A percentile compares a stretch with the other conserved stretches of the same genome.
Conservation (phyloP, 2,888 invertebrate genomes). For the Oscheius sp. region DNA sequence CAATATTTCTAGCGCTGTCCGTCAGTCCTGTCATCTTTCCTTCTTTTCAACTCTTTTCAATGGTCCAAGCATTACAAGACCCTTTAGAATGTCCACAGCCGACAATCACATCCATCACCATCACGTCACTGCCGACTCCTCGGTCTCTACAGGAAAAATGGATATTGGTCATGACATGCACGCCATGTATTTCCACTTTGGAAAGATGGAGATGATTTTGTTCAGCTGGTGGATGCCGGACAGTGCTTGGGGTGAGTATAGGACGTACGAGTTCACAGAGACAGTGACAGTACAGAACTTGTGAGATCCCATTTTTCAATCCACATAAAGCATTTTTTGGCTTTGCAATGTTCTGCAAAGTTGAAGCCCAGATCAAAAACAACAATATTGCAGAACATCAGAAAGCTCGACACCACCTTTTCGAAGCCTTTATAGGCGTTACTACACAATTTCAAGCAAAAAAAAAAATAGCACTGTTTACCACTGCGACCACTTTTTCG, state of each 20-base stretch:
- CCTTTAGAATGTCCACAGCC: slow-evolving; percentile 15
- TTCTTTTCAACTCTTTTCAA: not conserved
- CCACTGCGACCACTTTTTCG: too few relatives aligned
- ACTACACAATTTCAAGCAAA: too few relatives aligned
- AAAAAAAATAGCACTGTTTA: too few relatives aligned
- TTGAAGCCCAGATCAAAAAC: too few relatives aligned
- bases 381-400: too few relatives aligned
- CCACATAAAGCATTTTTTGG: too few relatives aligned
- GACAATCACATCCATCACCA: slow-evolving; percentile 25
- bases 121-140: slow-evolving; percentile 7
- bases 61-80: not conserved
- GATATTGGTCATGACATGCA: slow-evolving; percentile 43
- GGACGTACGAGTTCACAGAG: not conserved
- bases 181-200: slow-evolving; percentile 61
- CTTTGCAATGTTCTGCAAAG: too few relatives aligned
- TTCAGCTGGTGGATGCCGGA: slow-evolving; percentile 67
- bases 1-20: not conserved
- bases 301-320: too few relatives aligned
- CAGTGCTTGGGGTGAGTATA: slow-evolving; percentile 5
- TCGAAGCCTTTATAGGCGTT: too few relatives aligned
- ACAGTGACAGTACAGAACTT: too few relatives aligned
- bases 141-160: not conserved
- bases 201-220: slow-evolving; percentile 62
- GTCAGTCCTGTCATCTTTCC: not conserved
- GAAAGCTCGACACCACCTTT: too few relatives aligned